Evolutionary conservation across 2,797 vertebrate species (phyloP), one percentile per base, ranked within the genome.

Genomic region (Schizopygopsis pylzovi): DNA sequence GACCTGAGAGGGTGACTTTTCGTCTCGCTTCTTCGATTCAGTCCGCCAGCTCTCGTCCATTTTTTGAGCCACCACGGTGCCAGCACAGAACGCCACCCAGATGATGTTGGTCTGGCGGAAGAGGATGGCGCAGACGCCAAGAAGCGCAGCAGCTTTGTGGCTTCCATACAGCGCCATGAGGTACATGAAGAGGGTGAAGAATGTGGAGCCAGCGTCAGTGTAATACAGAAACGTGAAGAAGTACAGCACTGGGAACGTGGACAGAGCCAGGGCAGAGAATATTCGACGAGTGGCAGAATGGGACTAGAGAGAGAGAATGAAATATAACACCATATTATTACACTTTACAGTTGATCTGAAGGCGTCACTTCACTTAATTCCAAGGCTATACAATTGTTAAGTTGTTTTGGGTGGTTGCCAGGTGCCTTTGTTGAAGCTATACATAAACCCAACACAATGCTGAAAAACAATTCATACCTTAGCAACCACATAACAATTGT

Each of bases 211-310:
- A 1, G 96, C 93, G 4, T 99, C 98, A 0, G 98, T 99, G 92
- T 99, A 99, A 94, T 99, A 99, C 43, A 99, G 96, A 90, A 99
- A 99, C 52, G 97, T 98, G 91, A 99, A 99, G 94, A 99, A 99
- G 93, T 98, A 99, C 76, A 99, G 96, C 28, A 96, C 96, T 0
- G 98, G 98, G 93, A 99, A 99, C 4, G 93, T 89, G 88, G 97
- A 96, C 13, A 99, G 93, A 3, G 95, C 95, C 85, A 99, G 89
- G 0, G 98, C 93, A 0, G 96, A 96, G 65, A 99, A 92, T 83
- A 98, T 92, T 82, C 96, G 94, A 45, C 97, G 97, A 39, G 95
- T 93, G 39, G 95, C 91, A 18, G 96, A 95, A 63, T 94, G 93
- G 12, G 94, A 95, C 98, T 99, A 90, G n/a, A 86, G 82, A 89